These are phyloP conservation scores for Sebastes alutus DNA, from an alignment of 2,797 vertebrate species.

Conservation along the genomic window DNA sequence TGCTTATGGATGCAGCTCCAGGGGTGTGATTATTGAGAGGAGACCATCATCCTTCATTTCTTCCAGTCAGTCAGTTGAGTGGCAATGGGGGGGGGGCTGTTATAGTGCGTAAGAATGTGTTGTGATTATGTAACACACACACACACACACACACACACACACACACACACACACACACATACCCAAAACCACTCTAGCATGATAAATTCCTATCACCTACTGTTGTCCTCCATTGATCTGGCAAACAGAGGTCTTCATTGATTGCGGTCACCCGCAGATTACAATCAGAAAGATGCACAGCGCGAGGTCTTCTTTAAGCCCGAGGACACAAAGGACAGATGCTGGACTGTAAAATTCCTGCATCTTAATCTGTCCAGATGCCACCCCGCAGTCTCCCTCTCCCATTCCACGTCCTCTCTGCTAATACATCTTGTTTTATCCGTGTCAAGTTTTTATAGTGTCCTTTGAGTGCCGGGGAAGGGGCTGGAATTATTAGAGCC, in stretches of 20 bases:
- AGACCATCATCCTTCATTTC: constrained; percentile 29
- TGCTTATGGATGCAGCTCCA: neutral
- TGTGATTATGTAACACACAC: constrained; percentile 25
- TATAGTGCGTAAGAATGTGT: neutral
- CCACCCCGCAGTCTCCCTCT: constrained; percentile 5
- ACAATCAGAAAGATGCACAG: constrained; percentile 51
- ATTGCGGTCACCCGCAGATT: constrained; percentile 63
- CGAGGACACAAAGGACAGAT: constrained; percentile 38
- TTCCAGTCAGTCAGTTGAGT: constrained; percentile 22
- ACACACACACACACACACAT: neutral
- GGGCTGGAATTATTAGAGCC: constrained; percentile 58
- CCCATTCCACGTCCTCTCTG: neutral
- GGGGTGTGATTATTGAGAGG: constrained; percentile 13
- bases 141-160: neutral
- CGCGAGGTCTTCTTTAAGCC: constrained; percentile 39
- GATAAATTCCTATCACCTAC: constrained; percentile 54
- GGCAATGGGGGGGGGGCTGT: neutral
- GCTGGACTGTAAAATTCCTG: constrained; percentile 32
- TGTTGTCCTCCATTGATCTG: constrained; percentile 62
- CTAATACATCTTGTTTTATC: constrained; percentile 50
- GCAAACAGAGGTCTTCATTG: constrained; percentile 56
- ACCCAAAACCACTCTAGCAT: constrained; percentile 16
- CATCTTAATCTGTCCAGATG: constrained; percentile 40
- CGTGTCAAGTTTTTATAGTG: constrained; percentile 29
- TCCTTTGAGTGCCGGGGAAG: constrained; percentile 36